Conservation (phyloP, 2,113 vertebrate genomes). For the Grus americana region DNA sequence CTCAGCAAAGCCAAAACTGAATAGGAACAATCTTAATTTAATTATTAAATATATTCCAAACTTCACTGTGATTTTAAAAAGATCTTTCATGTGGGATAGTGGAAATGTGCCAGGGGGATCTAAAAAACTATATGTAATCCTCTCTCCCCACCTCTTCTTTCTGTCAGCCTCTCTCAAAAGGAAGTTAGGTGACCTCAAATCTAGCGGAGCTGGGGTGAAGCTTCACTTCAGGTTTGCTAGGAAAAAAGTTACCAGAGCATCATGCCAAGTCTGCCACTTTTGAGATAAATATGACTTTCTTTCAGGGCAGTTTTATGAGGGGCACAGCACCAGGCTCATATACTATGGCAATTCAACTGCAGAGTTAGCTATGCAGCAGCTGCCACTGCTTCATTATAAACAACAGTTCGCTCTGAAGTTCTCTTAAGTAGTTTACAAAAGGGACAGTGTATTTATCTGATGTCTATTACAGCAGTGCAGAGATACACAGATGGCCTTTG, state of each 20-base stretch:
- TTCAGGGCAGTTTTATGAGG: conserved; percentile 16
- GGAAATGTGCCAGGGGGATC: background rate
- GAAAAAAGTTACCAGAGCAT: background rate
- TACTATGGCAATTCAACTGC: conserved; percentile 35
- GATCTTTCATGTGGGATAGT: conserved; percentile 27
- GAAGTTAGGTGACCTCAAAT: background rate
- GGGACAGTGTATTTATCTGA: conserved; percentile 38
- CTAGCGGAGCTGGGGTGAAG: background rate
- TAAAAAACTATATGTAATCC: background rate
- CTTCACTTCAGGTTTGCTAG: background rate
- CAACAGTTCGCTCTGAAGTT: conserved; percentile 1
- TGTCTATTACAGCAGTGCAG: background rate
- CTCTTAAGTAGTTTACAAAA: conserved; percentile 36
- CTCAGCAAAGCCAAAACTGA: conserved; percentile 44
- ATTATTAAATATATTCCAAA: conserved; percentile 47
- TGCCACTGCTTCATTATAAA: conserved; percentile 18
- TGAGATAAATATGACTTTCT: conserved; percentile 46
- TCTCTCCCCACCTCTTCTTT: background rate
- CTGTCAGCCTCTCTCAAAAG: background rate
- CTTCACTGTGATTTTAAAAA: conserved; percentile 8
- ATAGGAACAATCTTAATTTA: conserved; percentile 41
- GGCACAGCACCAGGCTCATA: background rate
- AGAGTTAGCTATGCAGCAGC: conserved; percentile 38
- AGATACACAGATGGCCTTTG: conserved; percentile 30
- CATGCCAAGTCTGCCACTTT: conserved; percentile 28